A percentile compares a stretch with the other conserved stretches of the same genome.
These are phyloP conservation scores for Apis mellifera DNA, from an alignment of 1,140 invertebrate genomes.

Conservation along the genomic window Amel_HAv3.1 CM009936.2:17300501-17301000, in stretches of 20 bases:
- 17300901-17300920: constrained; percentile 36
- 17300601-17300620: constrained; percentile 64
- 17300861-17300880: constrained; percentile 48
- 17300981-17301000: constrained; percentile 7
- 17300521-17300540: not conserved
- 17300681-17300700: constrained; percentile 75
- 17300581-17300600: constrained; percentile 68
- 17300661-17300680: constrained; percentile 46
- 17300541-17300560: constrained; percentile 69
- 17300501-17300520: constrained; percentile 5
- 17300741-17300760: constrained; percentile 83
- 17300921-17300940: too few relatives aligned
- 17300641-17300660: constrained; percentile 52
- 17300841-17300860: constrained; percentile 73
- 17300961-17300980: constrained; percentile 7
- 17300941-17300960: not conserved
- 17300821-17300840: constrained; percentile 79
- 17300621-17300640: constrained; percentile 40
- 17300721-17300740: constrained; percentile 83
- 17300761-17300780: constrained; percentile 81
- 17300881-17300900: constrained; percentile 52
- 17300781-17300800: constrained; percentile 69
- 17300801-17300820: constrained; percentile 73
- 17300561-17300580: constrained; percentile 70
- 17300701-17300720: constrained; percentile 83